These are phyloP conservation scores for Lutraria rhynchaena DNA, from an alignment of 1,140 invertebrate genomes.

Conservation along the genomic window DNA sequence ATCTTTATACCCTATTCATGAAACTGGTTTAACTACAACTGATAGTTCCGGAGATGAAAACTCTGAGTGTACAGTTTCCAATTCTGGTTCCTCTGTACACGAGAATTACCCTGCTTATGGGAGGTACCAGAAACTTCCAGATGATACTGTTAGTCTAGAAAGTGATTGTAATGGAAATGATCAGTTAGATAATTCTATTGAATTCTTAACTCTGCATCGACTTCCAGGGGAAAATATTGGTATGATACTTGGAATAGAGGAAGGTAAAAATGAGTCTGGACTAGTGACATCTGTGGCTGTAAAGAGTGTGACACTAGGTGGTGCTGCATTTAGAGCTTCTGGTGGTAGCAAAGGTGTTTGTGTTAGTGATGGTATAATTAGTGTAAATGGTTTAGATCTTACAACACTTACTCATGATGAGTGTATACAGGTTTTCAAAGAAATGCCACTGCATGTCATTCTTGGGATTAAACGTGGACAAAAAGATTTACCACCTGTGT, in stretches of 20 bases:
- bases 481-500: slow-evolving; percentile 44
- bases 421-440: slow-evolving; percentile 87
- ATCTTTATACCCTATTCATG: slow-evolving; percentile 46
- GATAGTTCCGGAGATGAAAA: slow-evolving; percentile 49
- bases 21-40: slow-evolving; percentile 34
- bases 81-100: slow-evolving; percentile 55
- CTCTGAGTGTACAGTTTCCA: slow-evolving; percentile 45
- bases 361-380: slow-evolving; percentile 94
- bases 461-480: slow-evolving; percentile 66
- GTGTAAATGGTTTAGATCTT: slow-evolving; percentile 90
- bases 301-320: slow-evolving; percentile 93
- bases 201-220: slow-evolving; percentile 88
- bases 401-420: slow-evolving; percentile 92
- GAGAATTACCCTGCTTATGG: slow-evolving; percentile 59
- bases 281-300: slow-evolving; percentile 90
- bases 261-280: slow-evolving; percentile 87
- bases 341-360: slow-evolving; percentile 82
- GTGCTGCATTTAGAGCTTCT: slow-evolving; percentile 93
- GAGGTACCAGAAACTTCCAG: slow-evolving; percentile 57
- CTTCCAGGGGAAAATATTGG: slow-evolving; percentile 94
- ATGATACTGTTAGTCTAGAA: not conserved
- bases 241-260: slow-evolving; percentile 95
- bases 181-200: slow-evolving; percentile 35
- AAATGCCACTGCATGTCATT: slow-evolving; percentile 75
- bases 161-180: not conserved